phyloP scores from a whole-genome alignment of 2,797 vertebrate genomes.

The Macropodus opercularis region DNA sequence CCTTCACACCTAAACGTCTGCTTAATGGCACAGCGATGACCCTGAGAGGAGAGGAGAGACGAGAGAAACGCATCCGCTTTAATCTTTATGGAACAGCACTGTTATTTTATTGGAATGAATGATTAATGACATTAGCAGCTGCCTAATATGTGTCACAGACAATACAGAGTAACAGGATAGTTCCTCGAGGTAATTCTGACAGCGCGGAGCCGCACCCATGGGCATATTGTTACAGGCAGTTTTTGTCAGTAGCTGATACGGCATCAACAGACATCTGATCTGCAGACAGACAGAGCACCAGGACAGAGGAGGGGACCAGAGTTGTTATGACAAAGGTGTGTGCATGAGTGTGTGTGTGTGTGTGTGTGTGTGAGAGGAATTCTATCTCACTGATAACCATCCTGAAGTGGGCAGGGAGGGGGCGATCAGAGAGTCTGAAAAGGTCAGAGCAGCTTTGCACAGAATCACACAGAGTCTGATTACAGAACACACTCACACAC shows the following conservation, averaged over 20 bases:
- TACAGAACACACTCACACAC: constrained; percentile 44
- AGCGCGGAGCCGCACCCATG: constrained; percentile 43
- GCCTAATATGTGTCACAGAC: constrained; percentile 6
- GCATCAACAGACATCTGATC: constrained; percentile 62
- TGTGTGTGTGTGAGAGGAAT: constrained; percentile 43
- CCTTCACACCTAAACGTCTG: constrained; percentile 82
- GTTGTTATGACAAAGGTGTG: constrained; percentile 19
- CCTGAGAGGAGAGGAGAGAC: constrained; percentile 66
- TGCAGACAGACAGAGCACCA: constrained; percentile 8
- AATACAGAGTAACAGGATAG: constrained; percentile 21
- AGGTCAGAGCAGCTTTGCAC: constrained; percentile 45
- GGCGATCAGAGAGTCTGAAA: constrained; percentile 48
- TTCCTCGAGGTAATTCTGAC: constrained; percentile 32
- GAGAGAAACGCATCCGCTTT: not conserved
- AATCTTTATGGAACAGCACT: not conserved
- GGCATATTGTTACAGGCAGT: constrained; percentile 34
- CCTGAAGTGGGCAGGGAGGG: constrained; percentile 28
- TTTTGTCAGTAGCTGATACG: constrained; percentile 47
- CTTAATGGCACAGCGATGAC: constrained; percentile 85
- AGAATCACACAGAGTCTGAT: constrained; percentile 46
- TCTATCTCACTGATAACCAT: constrained; percentile 60
- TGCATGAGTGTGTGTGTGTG: constrained; percentile 8
- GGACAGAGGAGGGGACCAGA: no score
- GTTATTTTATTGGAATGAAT: not conserved
- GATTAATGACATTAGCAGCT: constrained; percentile 34